Evolutionary conservation across 1,140 invertebrate genomes (phyloP).

Genomic region (Caenorhabditis brenneri): DNA sequence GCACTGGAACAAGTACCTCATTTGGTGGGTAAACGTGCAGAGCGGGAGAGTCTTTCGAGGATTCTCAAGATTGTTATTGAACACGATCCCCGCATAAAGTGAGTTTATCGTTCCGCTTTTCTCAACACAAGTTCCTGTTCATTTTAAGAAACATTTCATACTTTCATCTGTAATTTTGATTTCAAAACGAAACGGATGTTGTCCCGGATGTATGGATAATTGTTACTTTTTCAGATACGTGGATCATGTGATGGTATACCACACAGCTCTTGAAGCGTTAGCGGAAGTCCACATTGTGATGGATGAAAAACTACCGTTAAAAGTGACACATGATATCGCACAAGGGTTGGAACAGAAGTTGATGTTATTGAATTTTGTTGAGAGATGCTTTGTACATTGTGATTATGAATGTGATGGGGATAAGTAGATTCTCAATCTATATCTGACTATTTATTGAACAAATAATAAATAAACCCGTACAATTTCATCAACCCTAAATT

Average conservation of each 20-base stretch:
- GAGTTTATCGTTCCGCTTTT: constrained; percentile 13
- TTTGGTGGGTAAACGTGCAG: constrained; percentile 47
- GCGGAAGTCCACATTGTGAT: constrained; percentile 60
- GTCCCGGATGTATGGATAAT: neutral
- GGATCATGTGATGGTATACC: constrained; percentile 72
- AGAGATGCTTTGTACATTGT: constrained; percentile 72
- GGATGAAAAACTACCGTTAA: constrained; percentile 67
- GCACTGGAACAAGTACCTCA: constrained; percentile 53
- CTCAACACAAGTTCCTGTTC: neutral
- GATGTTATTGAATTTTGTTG: constrained; percentile 70
- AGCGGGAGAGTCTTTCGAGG: constrained; percentile 47
- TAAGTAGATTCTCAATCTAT: too few relatives aligned
- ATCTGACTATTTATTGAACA: neutral
- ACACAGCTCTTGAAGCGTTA: constrained; percentile 71
- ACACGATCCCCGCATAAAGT: constrained; percentile 69
- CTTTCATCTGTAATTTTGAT: neutral
- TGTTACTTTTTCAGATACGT: constrained; percentile 56
- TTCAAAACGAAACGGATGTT: neutral
- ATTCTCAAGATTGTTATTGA: constrained; percentile 61
- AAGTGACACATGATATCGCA: constrained; percentile 71
- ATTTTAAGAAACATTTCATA: neutral
- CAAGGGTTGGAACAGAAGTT: constrained; percentile 71
- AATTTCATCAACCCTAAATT: neutral
- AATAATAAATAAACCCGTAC: neutral
- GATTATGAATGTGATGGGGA: constrained; percentile 71